A percentile compares a stretch with the other conserved stretches of the same genome.
Evolutionary conservation across 2,113 vertebrate genomes (phyloP).

Genomic region (Motacilla tschutschensis): DNA sequence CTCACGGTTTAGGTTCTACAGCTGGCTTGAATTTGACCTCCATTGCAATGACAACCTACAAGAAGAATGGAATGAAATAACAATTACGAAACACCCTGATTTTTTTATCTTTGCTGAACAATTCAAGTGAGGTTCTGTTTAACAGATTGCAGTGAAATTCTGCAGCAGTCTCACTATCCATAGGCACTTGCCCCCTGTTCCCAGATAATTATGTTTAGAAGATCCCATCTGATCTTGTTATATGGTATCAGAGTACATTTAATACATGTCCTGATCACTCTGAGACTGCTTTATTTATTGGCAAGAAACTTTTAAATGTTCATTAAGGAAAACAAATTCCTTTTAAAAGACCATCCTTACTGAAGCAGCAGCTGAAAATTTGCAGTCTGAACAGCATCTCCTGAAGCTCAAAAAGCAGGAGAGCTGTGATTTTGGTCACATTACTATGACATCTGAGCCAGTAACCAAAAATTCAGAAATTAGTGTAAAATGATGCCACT

Average conservation of each 20-base stretch:
- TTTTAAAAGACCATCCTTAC: not conserved
- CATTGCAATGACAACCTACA: not conserved
- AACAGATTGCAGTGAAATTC: not conserved
- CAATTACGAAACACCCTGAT: not conserved
- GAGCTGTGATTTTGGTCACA: not conserved
- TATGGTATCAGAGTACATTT: not conserved
- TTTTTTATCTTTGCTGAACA: conserved; percentile 15
- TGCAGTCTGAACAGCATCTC: not conserved
- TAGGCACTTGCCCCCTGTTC: not conserved
- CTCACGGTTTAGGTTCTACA: not conserved
- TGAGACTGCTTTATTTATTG: not conserved
- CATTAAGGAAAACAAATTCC: not conserved
- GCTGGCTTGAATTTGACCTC: conserved; percentile 1
- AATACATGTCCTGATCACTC: not conserved
- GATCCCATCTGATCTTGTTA: not conserved
- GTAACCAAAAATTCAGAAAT: conserved; percentile 40
- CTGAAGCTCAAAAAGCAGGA: not conserved
- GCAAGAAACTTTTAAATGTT: not conserved
- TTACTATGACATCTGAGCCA: conserved; percentile 16
- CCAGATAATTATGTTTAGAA: not conserved
- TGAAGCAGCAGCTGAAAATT: not conserved
- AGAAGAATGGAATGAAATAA: conserved; percentile 6
- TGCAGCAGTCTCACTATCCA: not conserved
- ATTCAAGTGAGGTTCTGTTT: not conserved
- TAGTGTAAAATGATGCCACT: conserved; percentile 22